Evolutionary conservation across 2,113 vertebrate species (phyloP).

Genomic region (Sminthopsis crassicaudata): DNA sequence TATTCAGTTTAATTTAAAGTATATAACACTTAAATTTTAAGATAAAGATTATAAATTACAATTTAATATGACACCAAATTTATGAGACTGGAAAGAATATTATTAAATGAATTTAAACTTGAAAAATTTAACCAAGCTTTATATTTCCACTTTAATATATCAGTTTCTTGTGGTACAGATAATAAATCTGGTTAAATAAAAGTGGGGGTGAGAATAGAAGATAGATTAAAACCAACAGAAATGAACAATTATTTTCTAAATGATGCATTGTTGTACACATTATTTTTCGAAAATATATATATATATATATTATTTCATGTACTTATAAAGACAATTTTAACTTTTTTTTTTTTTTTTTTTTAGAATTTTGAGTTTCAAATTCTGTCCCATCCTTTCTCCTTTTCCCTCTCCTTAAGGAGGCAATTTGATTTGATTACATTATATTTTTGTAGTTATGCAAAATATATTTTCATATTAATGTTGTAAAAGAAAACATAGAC

Average conservation of each 20-base stretch:
- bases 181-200: not conserved
- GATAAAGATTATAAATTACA: not conserved
- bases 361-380: not conserved
- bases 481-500: not conserved
- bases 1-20: not conserved
- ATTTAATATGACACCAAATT: not conserved
- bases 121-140: not conserved
- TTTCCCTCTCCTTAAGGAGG: not conserved
- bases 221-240: not conserved
- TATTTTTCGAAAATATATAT: not conserved
- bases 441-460: not conserved
- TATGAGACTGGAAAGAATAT: not conserved
- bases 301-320: no score
- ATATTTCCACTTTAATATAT: not conserved
- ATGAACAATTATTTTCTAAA: not conserved
- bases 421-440: not conserved
- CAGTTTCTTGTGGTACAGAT: not conserved
- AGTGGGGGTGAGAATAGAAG: not conserved
- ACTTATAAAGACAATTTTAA: not conserved
- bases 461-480: not conserved
- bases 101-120: not conserved
- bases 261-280: not conserved
- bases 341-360: no score
- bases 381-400: not conserved
- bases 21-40: not conserved